Evolutionary conservation across 2,797 vertebrate genomes (phyloP).

Genomic region (Jordanella pulchra): DNA sequence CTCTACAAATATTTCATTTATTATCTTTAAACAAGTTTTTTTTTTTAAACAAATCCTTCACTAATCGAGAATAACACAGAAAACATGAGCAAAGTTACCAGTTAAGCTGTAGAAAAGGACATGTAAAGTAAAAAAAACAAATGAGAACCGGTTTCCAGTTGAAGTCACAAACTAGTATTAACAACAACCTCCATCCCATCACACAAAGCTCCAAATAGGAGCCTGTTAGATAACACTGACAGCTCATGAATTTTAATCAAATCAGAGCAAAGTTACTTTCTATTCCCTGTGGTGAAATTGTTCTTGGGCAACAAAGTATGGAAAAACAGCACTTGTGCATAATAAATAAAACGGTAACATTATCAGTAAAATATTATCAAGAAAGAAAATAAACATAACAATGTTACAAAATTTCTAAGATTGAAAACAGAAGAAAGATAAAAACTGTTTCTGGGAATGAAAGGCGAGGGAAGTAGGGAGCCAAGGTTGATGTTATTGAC

Average conservation of each 20-base stretch:
- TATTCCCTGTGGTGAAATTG: not conserved
- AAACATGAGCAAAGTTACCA: not conserved
- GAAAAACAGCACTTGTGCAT: not conserved
- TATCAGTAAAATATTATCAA: not conserved
- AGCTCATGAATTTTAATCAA: not conserved
- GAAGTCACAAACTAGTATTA: not conserved
- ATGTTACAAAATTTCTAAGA: not conserved
- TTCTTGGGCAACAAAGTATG: not conserved
- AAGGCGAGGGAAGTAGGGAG: not conserved
- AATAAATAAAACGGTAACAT: not conserved
- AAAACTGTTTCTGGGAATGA: not conserved
- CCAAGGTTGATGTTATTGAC: no score
- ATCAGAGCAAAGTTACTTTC: not conserved
- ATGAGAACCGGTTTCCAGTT: not conserved
- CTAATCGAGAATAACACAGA: not conserved
- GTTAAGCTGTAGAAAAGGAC: not conserved
- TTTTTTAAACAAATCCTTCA: not conserved
- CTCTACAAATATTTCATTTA: not conserved
- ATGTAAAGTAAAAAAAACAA: not conserved
- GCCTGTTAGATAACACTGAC: not conserved
- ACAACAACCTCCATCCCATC: not conserved
- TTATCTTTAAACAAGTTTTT: not conserved
- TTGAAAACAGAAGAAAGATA: not conserved
- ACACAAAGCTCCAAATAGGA: not conserved
- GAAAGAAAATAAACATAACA: not conserved